Conservation (phyloP, 1,140 invertebrate genomes). For the Pemphigus obesinymphae region DNA sequence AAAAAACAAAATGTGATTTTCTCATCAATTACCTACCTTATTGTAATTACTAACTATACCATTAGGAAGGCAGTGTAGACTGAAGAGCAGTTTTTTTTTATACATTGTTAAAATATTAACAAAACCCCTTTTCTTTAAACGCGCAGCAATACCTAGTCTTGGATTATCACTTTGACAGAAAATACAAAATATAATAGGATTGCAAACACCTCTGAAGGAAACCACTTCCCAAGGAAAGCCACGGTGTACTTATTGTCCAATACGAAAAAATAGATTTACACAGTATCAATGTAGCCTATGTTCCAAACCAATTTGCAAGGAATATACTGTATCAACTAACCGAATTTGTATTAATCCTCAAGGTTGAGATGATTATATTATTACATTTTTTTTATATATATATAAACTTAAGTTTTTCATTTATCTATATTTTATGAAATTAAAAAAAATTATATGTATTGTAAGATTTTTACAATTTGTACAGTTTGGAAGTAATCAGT, state of each 20-base stretch:
- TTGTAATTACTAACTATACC: no score
- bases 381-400: background rate
- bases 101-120: no score
- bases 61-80: no score
- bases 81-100: no score
- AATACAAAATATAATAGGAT: constrained; percentile 6
- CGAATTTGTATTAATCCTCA: background rate
- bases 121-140: constrained; percentile 9
- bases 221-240: background rate
- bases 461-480: no score
- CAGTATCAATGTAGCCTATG: constrained; percentile 14
- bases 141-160: background rate
- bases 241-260: constrained; percentile 29
- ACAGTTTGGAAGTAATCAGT: no score
- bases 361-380: background rate
- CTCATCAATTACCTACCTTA: no score
- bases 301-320: constrained; percentile 11
- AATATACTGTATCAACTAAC: constrained; percentile 8
- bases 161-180: background rate
- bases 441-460: background rate
- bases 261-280: constrained; percentile 33
- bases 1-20: no score
- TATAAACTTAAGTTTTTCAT: background rate
- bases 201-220: background rate
- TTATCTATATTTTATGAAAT: background rate